Evolutionary conservation across 1,140 invertebrate genomes (phyloP).

Genomic region (Drosophila rufa): DNA sequence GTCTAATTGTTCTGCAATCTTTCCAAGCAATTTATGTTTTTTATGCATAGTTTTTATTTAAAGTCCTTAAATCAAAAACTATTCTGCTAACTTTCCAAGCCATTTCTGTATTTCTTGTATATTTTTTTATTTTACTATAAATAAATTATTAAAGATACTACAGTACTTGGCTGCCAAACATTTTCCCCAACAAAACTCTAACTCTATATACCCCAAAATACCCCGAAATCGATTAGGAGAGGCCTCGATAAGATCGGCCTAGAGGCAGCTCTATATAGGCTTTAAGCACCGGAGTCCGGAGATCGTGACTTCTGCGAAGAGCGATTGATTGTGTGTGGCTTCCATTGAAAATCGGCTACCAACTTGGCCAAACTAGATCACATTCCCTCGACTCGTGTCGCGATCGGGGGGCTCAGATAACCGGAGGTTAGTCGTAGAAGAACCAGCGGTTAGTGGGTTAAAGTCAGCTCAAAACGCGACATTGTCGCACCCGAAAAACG

Average conservation of each 20-base stretch:
- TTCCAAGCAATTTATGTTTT: too few species aligned
- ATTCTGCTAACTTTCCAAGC: too few species aligned
- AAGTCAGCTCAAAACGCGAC: constrained; percentile 22
- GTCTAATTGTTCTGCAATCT: too few species aligned
- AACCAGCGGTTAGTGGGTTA: constrained; percentile 38
- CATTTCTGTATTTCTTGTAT: too few species aligned
- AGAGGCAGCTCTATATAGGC: not conserved
- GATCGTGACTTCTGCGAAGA: constrained; percentile 30
- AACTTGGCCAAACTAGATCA: constrained; percentile 22
- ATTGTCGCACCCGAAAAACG: constrained; percentile 66
- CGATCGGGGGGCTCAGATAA: constrained; percentile 15
- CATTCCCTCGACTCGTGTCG: constrained; percentile 27
- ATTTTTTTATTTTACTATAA: too few species aligned
- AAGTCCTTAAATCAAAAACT: too few species aligned
- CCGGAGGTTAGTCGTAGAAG: constrained; percentile 11
- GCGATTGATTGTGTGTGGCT: constrained; percentile 49
- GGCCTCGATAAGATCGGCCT: constrained; percentile 4
- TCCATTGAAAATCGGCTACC: constrained; percentile 54
- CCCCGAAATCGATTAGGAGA: constrained; percentile 23
- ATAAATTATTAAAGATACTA: too few species aligned
- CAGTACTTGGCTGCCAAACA: too few species aligned
- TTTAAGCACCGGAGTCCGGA: constrained; percentile 1
- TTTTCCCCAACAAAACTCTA: not conserved
- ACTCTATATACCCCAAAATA: not conserved
- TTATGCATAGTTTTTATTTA: too few species aligned